Evolutionary conservation across 2,797 vertebrate species (phyloP).

Genomic region (Sylvia borin): DNA sequence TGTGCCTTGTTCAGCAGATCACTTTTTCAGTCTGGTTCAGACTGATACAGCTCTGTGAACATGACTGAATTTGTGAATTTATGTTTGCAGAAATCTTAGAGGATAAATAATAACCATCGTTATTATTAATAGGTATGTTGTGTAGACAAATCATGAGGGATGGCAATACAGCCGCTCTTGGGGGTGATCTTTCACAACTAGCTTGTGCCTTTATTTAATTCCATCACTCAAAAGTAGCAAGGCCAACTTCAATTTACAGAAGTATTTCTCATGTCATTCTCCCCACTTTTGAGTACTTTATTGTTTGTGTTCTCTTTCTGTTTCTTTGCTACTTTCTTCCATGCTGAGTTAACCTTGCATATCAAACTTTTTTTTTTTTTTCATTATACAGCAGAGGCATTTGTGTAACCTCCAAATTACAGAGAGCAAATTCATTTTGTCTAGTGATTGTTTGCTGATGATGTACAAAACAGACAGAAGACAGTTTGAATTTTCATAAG

Average conservation of each 20-base stretch:
- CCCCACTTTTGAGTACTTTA: conserved; percentile 13
- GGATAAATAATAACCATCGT: conserved; percentile 26
- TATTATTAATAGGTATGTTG: conserved; percentile 44
- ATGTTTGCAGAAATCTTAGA: not conserved
- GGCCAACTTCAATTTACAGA: conserved; percentile 33
- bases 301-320: conserved; percentile 10
- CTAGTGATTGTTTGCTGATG: conserved; percentile 65
- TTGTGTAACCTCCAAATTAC: conserved; percentile 47
- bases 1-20: not conserved
- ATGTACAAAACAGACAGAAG: conserved; percentile 66
- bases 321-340: conserved; percentile 23
- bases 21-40: not conserved
- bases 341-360: conserved; percentile 56
- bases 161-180: not conserved
- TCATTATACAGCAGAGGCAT: conserved; percentile 26
- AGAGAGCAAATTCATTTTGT: conserved; percentile 66
- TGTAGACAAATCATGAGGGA: not conserved
- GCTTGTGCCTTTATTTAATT: conserved; percentile 46
- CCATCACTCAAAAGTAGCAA: conserved; percentile 37
- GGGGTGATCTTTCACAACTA: conserved; percentile 32
- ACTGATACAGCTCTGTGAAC: not conserved
- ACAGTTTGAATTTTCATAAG: conserved; percentile 66
- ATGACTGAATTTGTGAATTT: not conserved
- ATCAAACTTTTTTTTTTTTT: conserved; percentile 6
- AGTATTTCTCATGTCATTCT: conserved; percentile 30